These are phyloP conservation scores for Gallinago media DNA, from an alignment of 2,113 vertebrate species.

Conservation along the genomic window DNA sequence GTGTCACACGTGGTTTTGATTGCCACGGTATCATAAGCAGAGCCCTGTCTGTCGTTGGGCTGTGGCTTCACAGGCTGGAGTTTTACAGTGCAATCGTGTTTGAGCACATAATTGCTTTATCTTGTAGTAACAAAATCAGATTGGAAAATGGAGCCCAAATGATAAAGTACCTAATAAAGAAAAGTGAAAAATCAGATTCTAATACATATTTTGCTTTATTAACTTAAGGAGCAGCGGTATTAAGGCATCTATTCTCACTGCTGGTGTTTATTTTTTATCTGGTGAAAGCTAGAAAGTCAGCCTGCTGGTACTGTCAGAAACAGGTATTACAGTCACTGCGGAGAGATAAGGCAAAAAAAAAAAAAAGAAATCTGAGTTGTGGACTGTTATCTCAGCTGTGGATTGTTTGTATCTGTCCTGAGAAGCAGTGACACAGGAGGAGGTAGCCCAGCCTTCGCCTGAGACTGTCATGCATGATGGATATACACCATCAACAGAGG, in stretches of 20 bases:
- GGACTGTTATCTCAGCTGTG: neutral
- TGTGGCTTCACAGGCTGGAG: neutral
- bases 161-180: slow-evolving; percentile 1
- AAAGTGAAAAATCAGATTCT: slow-evolving; percentile 5
- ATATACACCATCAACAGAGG: neutral
- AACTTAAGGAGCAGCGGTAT: neutral
- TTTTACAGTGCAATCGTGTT: neutral
- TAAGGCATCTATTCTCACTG: neutral
- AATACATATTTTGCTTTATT: slow-evolving; percentile 11
- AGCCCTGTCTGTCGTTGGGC: neutral
- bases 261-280: neutral
- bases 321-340: neutral
- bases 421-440: neutral
- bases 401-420: neutral
- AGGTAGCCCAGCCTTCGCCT: neutral
- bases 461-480: neutral
- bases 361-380: neutral
- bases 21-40: neutral
- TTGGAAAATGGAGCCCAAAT: neutral
- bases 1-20: neutral
- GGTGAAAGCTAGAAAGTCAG: neutral
- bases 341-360: neutral
- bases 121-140: neutral
- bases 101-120: neutral
- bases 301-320: neutral